Base-by-base conservation (phyloP, 2,113 vertebrate species). In the Tragelaphus buxtoni region DNA sequence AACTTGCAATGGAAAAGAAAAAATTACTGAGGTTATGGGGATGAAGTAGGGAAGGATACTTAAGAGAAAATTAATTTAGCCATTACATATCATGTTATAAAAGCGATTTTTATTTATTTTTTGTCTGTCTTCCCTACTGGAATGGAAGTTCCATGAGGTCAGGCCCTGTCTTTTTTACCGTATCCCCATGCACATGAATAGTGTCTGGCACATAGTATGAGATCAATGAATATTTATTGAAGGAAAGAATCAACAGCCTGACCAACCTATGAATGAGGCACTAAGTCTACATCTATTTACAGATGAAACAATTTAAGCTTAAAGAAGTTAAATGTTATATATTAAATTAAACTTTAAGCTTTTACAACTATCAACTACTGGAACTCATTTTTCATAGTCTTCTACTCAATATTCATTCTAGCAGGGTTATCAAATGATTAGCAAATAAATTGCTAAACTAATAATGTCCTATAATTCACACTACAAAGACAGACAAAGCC, bases 381-480 rank as follows among this genome's bases (percentile, higher is more conserved):
- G 3, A 94, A 83, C 35, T 18, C 32, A 86, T 63, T 83, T 13
- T 95, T 97, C 84, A 93, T 58, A 88, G 35, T 82, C 47, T 95
- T 88, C 53, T 42, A 93, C 11, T 65, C 60, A 89, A 69, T 63
- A 90, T 77, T 91, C 56, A 91, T 95, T 85, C 83, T 74, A 91
- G 28, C 7, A 88, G 88, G 26, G 1, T 11, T 90, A 91, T 90
- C 61, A 97, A 88, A 47, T 4, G 39, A 61, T 51, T 83, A 65
- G 13, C 35, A 94, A 82, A 90, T 72, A 93, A 63, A 82, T 17
- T 72, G 47, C 74, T 83, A 83, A 49, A 53, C 14, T 74, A 92
- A 61, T 11, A 72, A 89, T 55, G 12, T 35, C 20, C 90, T 58
- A 22, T 47, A 87, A 83, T 61, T 65, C 79, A 42, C 58, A 77